Percentiles rank a stretch among this genome's conserved stretches.
Conservation (phyloP, 30 jellyfish, hydroid and myxozoan species). For the Nemopilema nomurai region DNA sequence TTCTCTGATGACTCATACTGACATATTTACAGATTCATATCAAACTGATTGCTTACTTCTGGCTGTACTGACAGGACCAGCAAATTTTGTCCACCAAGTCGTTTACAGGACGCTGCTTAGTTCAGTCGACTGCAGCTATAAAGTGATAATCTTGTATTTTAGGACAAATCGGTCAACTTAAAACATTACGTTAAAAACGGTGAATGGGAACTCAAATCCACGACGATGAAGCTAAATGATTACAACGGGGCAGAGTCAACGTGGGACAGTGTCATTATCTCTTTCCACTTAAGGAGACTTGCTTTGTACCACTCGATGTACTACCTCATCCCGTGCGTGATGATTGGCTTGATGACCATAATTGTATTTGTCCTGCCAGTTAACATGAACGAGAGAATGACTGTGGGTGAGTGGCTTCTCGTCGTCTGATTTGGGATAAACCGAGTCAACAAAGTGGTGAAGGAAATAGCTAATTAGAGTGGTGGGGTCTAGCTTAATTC, state of each 20-base stretch:
- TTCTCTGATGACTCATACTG: too few relatives aligned
- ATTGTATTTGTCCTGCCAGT: slow-evolving; percentile 72
- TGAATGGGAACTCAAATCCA: slow-evolving; percentile 69
- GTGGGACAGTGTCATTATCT: slow-evolving; percentile 52
- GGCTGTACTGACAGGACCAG: too few relatives aligned
- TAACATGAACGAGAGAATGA: slow-evolving; percentile 83
- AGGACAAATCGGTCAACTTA: slow-evolving; percentile 47
- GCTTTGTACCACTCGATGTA: slow-evolving; percentile 82
- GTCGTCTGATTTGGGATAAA: too few relatives aligned
- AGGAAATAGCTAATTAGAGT: not conserved
- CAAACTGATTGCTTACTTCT: too few relatives aligned
- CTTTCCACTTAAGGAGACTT: slow-evolving; percentile 57
- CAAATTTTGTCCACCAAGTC: too few relatives aligned
- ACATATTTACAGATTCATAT: too few relatives aligned
- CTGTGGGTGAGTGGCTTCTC: slow-evolving; percentile 83
- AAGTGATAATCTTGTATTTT: too few relatives aligned
- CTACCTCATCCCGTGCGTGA: slow-evolving; percentile 73
- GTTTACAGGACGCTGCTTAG: too few relatives aligned
- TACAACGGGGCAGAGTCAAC: not conserved
- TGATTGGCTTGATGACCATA: slow-evolving; percentile 81
- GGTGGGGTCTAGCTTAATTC: not conserved
- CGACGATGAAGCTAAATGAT: slow-evolving; percentile 16
- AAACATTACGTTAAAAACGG: slow-evolving; percentile 58
- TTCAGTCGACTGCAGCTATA: too few relatives aligned
- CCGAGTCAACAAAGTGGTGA: too few relatives aligned